Percentiles rank a stretch among this genome's conserved stretches.
Conservation (phyloP, 2,113 vertebrate species). For the Odontesthes bonariensis region DNA sequence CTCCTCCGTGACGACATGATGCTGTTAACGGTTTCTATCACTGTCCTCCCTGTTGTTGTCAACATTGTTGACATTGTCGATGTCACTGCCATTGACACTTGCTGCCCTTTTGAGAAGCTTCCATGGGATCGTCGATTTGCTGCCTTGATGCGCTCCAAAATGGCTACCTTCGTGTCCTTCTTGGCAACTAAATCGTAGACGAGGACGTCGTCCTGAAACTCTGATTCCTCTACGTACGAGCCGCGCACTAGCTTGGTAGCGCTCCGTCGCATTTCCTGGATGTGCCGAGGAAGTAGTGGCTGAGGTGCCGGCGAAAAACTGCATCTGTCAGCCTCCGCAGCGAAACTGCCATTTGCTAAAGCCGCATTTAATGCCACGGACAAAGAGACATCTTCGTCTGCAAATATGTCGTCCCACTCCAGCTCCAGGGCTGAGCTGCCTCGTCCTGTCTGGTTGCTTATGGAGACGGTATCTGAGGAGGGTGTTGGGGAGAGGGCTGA, state of each 20-base stretch:
- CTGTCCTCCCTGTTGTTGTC: conserved; percentile 39
- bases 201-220: conserved; percentile 93
- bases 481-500: conserved; percentile 36
- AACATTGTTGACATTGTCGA: background rate
- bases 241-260: conserved; percentile 88
- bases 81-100: background rate
- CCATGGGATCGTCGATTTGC: background rate
- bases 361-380: background rate
- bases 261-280: conserved; percentile 92
- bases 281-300: conserved; percentile 86
- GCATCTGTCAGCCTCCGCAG: background rate
- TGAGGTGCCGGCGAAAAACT: conserved; percentile 18
- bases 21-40: conserved; percentile 59
- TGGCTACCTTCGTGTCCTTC: conserved; percentile 83
- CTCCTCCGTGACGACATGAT: conserved; percentile 62
- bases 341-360: background rate
- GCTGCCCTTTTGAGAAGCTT: background rate
- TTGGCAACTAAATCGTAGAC: conserved; percentile 92
- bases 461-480: conserved; percentile 48
- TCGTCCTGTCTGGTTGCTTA: conserved; percentile 76
- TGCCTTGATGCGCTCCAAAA: conserved; percentile 53
- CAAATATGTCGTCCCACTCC: conserved; percentile 96
- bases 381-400: conserved; percentile 73
- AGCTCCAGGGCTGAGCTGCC: conserved; percentile 80
- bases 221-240: conserved; percentile 92